phyloP scores from a whole-genome alignment of 2,113 vertebrate species.

The Phaethornis superciliosus region DNA sequence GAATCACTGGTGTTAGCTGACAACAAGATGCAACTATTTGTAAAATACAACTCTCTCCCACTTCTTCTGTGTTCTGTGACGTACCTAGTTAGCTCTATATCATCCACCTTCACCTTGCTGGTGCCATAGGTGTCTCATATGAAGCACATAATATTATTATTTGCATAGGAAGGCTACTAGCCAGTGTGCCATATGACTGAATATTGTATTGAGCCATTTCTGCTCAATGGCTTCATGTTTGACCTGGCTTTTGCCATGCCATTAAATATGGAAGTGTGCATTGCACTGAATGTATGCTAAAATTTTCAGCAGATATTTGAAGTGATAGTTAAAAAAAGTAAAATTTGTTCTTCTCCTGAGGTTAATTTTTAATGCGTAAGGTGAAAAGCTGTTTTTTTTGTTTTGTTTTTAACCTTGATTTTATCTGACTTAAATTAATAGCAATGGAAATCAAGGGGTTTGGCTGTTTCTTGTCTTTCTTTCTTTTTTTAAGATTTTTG shows the following conservation, averaged over 20 bases:
- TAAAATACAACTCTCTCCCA: not conserved
- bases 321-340: not conserved
- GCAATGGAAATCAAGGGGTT: constrained; percentile 7
- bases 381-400: not conserved
- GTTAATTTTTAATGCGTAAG: not conserved
- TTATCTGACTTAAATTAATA: not conserved
- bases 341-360: not conserved
- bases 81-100: not conserved
- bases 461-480: not conserved
- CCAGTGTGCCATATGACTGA: not conserved
- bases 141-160: not conserved
- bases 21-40: not conserved
- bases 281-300: not conserved
- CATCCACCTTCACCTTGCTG: not conserved
- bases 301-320: not conserved
- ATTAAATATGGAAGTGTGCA: not conserved
- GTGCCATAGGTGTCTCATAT: not conserved
- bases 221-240: not conserved
- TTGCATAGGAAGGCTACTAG: not conserved
- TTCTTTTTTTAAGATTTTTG: not conserved
- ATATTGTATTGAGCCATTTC: not conserved
- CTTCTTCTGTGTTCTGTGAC: not conserved
- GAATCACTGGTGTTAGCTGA: not conserved
- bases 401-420: not conserved
- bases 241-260: not conserved